Evolutionary conservation across 2,797 vertebrate species (phyloP), one percentile per base, ranked within the genome.

Genomic region (Sorex maritimensis): DNA sequence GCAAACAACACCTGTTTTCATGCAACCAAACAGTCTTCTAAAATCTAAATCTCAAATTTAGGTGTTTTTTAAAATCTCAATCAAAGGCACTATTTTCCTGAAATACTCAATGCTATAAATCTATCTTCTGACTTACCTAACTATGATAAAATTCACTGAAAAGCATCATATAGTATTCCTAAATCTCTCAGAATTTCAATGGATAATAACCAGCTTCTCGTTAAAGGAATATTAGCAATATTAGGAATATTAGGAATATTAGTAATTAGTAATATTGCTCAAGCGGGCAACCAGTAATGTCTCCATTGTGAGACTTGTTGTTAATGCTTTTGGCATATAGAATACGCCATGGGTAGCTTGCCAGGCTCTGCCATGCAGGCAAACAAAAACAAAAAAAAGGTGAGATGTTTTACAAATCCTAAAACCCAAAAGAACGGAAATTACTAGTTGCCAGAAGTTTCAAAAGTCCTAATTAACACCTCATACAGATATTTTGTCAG

Each of bases 81-180:
- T 49, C 13, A 55, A 9, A 24, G 7, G 8, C 38, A 28, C 28
- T 65, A 28, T 2, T 69, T 11, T 81, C 17, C 8, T 4, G 21
- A 86, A 85, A 79, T 38, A 92, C 19, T 90, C 34, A 73, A 72
- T 83, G 44, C 8, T 69, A 83, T 73, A 82, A 21, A 61, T 67
- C 63, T 52, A 7, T 0, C 17, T 46, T 52, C 44, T 6, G 6
- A 26, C 41, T 7, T 49, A 85, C 28, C n/a, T 63, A 8, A 12
- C n/a, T 6, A 6, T 0, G 0, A 30, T 4, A 38, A 65, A 77
- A 86, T 26, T 30, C 5, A 15, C 44, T 12, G 65, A 11, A 26
- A 5, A 84, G 55, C 3, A 8, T 4, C 2, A 8, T 58, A 2
- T 1, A 21, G 21, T 49, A 26, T 13, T 4, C 5, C 3, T 5